Conservation (phyloP, 2,888 invertebrate species). For the Agonopterix alstromeriana region DNA sequence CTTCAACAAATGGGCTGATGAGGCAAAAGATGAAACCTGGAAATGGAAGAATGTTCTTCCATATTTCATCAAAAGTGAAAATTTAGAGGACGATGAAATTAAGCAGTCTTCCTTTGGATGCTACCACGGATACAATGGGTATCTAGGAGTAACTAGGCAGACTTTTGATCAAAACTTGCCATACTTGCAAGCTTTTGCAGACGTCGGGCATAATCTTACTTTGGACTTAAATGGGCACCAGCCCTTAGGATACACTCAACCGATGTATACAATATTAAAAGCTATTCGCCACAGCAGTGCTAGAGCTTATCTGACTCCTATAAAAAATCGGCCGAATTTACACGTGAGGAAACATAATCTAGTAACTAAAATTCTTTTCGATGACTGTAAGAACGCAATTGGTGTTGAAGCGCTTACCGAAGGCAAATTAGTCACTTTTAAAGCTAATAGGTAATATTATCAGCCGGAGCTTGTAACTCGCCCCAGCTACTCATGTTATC, state of each 20-base stretch:
- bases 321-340: constrained; percentile 25
- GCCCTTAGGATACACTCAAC: neutral
- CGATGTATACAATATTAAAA: neutral
- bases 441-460: constrained; percentile 58
- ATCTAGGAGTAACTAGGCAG: neutral
- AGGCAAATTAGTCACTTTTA: constrained; percentile 31
- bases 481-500: constrained; percentile 71
- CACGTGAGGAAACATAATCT: constrained; percentile 62
- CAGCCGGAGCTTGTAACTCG: constrained; percentile 65
- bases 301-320: neutral
- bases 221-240: neutral
- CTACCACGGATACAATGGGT: too few relatives aligned
- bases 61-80: too few relatives aligned
- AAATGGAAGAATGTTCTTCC: too few relatives aligned
- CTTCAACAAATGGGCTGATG: too few relatives aligned
- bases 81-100: too few relatives aligned
- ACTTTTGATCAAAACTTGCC: neutral
- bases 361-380: constrained; percentile 67
- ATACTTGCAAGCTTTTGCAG: neutral
- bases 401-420: constrained; percentile 39
- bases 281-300: neutral
- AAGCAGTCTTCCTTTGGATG: too few relatives aligned
- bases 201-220: neutral
- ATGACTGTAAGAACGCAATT: constrained; percentile 46
- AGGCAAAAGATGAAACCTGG: too few relatives aligned